Percentiles rank a stretch among this genome's conserved stretches.
Conservation (phyloP, 2,888 invertebrate species). For the Meta bourneti region DNA sequence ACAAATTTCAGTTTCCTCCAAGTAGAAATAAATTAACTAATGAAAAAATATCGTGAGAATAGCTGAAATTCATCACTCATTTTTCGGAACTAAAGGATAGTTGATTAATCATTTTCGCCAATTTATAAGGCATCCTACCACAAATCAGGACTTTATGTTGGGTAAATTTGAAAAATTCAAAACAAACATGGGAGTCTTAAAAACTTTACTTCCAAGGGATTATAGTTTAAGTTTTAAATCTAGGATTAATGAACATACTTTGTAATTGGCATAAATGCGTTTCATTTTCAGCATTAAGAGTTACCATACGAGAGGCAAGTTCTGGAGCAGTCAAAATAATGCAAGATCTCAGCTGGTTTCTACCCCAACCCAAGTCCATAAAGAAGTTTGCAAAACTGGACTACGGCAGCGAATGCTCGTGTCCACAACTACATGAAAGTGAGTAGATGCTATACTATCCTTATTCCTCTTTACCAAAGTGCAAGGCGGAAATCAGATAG, state of each 20-base stretch:
- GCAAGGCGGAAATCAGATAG: no score
- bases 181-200: no score
- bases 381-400: slow-evolving; percentile 48
- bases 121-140: no score
- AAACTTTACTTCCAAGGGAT: not conserved
- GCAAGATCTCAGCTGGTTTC: slow-evolving; percentile 54
- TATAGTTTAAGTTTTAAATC: not conserved
- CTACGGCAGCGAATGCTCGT: slow-evolving; percentile 25
- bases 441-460: not conserved
- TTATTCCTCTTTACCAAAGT: no score
- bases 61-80: no score
- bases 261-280: not conserved
- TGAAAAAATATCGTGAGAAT: no score
- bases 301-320: slow-evolving; percentile 9
- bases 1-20: no score
- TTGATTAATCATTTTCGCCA: no score
- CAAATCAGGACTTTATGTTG: no score
- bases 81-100: no score
- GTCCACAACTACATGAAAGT: slow-evolving; percentile 45
- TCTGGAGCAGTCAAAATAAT: slow-evolving; percentile 54
- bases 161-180: no score
- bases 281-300: slow-evolving; percentile 50
- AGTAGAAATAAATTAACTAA: no score
- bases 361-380: slow-evolving; percentile 19
- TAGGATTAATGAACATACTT: not conserved